Evolutionary conservation across 2,797 vertebrate genomes (phyloP).

Genomic region (Staurois parvus): DNA sequence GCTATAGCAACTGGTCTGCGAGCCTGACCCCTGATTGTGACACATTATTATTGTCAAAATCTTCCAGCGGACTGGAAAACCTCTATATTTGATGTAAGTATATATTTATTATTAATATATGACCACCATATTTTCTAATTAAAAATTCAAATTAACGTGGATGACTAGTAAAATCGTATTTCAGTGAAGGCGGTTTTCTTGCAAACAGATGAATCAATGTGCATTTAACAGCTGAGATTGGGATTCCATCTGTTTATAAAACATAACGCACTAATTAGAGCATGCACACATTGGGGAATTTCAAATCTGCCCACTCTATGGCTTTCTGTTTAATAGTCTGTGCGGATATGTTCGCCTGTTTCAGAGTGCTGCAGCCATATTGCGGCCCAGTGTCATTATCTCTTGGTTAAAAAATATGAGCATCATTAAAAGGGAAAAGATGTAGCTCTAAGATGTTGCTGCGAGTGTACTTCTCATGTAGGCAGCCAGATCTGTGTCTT

Average conservation of each 20-base stretch:
- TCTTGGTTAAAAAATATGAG: no score
- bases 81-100: no score
- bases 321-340: background rate
- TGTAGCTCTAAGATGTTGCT: no score
- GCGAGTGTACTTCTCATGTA: no score
- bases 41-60: no score
- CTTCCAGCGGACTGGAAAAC: no score
- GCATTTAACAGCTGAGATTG: constrained; percentile 42
- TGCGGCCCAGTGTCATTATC: no score
- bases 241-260: constrained; percentile 38
- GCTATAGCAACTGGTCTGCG: no score
- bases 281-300: constrained; percentile 20
- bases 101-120: background rate
- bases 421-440: no score
- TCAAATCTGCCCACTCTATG: constrained; percentile 6
- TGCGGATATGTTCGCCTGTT: background rate
- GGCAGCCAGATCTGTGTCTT: no score
- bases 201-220: constrained; percentile 41
- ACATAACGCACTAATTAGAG: constrained; percentile 41
- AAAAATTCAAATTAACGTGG: background rate
- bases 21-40: no score
- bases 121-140: background rate
- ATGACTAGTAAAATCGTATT: constrained; percentile 16
- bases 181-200: background rate
- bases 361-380: no score